Base-by-base conservation (phyloP, 2,888 invertebrate species). In the Cataglyphis livida region DNA sequence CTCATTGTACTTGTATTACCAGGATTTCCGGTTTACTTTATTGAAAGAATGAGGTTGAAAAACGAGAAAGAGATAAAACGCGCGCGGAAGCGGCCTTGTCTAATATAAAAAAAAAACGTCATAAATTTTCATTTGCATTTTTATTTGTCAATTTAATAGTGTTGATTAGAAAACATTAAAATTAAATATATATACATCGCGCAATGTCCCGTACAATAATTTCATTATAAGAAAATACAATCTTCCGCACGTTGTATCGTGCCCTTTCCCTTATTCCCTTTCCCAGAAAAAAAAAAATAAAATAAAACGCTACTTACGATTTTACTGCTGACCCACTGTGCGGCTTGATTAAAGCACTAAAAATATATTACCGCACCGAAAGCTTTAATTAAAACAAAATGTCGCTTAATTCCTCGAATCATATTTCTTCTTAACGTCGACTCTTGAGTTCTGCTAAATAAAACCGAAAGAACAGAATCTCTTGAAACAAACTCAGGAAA, bases 1-100 rank as follows among this genome's bases (percentile, higher is more conserved):
- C 64, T 64, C 78, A 79, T 79, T 70, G 6, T 35, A 75, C 75
- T 86, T 83, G 62, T 71, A 61, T 79, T 65, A 59, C 70, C 61
- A 75, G 75, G 61, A 85, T 85, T 85, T 85, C 86, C 85, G 74
- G 79, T 48, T 70, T 28, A 74, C 59, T 70, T 59, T 54, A 48
- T 64, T n/a, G 35, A 44, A 28, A 59, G 28, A 25, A n/a, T 38
- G 48, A 61, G 18, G 44, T 70, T 35, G 7, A n/a, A 51, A n/a
- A 51, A 7, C 7, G n/a, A n/a, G 2, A 6, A 7, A 51, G 51
- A n/a, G 51, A 51, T 1, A 51, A n/a, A 41, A 12, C 41, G 12
- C 25, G 61, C 61, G 38, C 44, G 21, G 35, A 41, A 74, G 61
- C 48, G 25, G 35, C 1, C 57, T 57, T 32, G 38, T 25, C 44